phyloP scores from a whole-genome alignment of 2,113 vertebrate genomes.

The Manacus vitellinus region DNA sequence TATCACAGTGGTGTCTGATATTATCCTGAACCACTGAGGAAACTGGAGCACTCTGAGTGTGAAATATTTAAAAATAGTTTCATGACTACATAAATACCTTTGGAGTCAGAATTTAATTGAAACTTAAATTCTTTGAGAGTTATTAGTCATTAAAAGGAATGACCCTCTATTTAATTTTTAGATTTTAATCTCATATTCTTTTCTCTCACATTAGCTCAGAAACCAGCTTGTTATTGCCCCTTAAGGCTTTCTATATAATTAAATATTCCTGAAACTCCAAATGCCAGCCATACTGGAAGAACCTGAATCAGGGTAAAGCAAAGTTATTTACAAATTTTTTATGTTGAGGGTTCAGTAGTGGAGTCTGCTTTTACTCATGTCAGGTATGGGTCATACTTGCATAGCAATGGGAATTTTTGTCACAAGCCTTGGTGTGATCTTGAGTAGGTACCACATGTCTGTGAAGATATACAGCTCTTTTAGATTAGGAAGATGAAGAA shows the following conservation, averaged over 20 bases:
- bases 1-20: constrained; percentile 1
- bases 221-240: constrained; percentile 39
- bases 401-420: neutral
- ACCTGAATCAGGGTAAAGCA: neutral
- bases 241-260: constrained; percentile 62
- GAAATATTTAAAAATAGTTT: constrained; percentile 67
- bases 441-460: neutral
- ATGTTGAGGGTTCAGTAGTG: neutral
- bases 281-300: neutral
- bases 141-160: constrained; percentile 65
- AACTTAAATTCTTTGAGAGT: constrained; percentile 68
- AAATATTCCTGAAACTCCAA: constrained; percentile 55
- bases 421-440: fast-evolving
- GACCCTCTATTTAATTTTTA: constrained; percentile 67
- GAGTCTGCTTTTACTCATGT: neutral
- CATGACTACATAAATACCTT: constrained; percentile 62
- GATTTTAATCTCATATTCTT: constrained; percentile 60
- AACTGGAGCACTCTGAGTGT: constrained; percentile 49
- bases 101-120: constrained; percentile 68
- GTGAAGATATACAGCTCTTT: neutral
- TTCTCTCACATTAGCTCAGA: constrained; percentile 58
- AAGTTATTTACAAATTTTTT: constrained; percentile 20
- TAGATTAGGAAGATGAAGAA: neutral
- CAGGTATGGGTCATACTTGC: neutral
- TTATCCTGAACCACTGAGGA: constrained; percentile 19